Base-by-base conservation (phyloP, 2,888 invertebrate species). In the Plebejus melissa region DNA sequence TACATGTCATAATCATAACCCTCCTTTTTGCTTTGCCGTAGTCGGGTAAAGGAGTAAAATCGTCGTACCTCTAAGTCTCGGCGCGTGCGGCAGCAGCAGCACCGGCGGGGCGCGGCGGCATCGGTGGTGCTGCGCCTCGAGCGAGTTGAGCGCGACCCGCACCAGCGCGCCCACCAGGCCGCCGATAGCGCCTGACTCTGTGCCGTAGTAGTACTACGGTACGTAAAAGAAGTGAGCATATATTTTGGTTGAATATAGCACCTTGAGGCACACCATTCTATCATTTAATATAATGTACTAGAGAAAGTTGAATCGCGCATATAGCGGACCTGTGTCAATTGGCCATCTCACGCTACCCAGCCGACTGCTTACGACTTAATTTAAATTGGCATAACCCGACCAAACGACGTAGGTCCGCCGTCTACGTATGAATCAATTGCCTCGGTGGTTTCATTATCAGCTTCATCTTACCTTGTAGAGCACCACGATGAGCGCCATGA, bases 111-210 rank as follows among this genome's bases (percentile, higher is more conserved):
- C 96, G 80, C 97, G 95, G 85, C 96, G 96, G 89, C 99, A 99
- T 78, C 96, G 96, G 90, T 99, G 99, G 86, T 98, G 97, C 87
- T 98, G 98, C 6, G 96, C 96, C 86, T 98, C 97, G 79, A 99
- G 93, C 0, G 99, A 98, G 89, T 98, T 98, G 77, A 99, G 94
- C 22, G 99, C 97, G 81, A 99, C 97, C 80, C 96, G 95, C 75
- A 99, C 96, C 79, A 99, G 94, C 0, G 96, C 95, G 84, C 97
- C 96, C 74, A 98, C 94, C 83, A 97, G 96, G 9, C 90, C 94
- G 85, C 96, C 96, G 81, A 96, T 94, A 0, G 46, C 32, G 5
- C 72, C 72, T 3, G 96, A 94, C 71, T 96, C 96, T 81, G 94
- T 95, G 74, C 95, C 96, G 85, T 97, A 97, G 84, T 97, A 96